phyloP scores from a whole-genome alignment of 2,888 invertebrate species.

The Blastobasis lacticolella region DNA sequence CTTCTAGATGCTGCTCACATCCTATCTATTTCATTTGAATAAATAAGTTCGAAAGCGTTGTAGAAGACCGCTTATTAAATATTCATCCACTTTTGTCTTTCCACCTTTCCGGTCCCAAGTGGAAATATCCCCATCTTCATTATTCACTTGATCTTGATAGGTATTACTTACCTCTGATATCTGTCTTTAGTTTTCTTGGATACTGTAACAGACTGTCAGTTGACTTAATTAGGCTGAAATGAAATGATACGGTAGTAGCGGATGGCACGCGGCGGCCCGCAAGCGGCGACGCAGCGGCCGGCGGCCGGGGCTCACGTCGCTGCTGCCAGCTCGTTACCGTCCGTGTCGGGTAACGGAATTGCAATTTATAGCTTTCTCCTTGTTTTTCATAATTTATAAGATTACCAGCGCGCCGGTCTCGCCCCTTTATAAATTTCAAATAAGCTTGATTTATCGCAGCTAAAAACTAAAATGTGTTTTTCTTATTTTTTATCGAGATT shows the following conservation, averaged over 20 bases:
- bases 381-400: constrained; percentile 63
- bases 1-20: too few relatives aligned
- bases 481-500: too few relatives aligned
- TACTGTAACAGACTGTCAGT: too few relatives aligned
- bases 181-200: too few relatives aligned
- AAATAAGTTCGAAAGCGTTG: too few relatives aligned
- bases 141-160: too few relatives aligned
- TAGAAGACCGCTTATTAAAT: too few relatives aligned
- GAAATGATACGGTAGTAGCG: not conserved
- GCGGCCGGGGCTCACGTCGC: not conserved
- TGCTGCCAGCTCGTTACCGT: constrained; percentile 13
- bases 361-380: constrained; percentile 54
- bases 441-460: constrained; percentile 45
- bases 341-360: constrained; percentile 37
- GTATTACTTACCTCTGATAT: too few relatives aligned
- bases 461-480: constrained; percentile 23
- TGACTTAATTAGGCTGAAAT: not conserved
- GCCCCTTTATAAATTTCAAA: constrained; percentile 49
- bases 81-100: too few relatives aligned
- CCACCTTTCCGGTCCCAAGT: too few relatives aligned
- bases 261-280: not conserved
- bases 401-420: constrained; percentile 35
- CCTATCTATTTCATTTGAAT: too few relatives aligned
- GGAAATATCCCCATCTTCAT: too few relatives aligned
- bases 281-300: not conserved